Percentiles rank a stretch among this genome's conserved stretches.
Conservation (phyloP, 2,113 vertebrate species). For the Cygnus atratus region DNA sequence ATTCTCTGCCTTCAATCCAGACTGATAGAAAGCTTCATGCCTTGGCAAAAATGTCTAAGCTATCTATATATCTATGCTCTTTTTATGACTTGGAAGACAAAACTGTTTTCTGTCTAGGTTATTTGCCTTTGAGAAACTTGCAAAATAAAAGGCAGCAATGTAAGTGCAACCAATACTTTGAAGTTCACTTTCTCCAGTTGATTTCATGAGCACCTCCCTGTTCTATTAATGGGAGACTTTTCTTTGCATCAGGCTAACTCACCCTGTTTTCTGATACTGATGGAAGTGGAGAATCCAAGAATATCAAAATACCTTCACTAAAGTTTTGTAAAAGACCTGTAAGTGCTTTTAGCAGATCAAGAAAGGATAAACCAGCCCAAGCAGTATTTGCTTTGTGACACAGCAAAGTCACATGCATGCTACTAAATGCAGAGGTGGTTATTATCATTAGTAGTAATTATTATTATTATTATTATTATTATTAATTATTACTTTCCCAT, state of each 20-base stretch:
- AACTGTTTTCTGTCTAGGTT: not conserved
- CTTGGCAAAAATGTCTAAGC: not conserved
- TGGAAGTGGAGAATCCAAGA: not conserved
- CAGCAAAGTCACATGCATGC: no score
- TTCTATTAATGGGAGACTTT: not conserved
- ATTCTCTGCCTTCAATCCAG: not conserved
- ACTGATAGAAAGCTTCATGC: not conserved
- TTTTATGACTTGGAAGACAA: not conserved
- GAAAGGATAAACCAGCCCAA: not conserved
- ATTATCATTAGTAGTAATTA: no score
- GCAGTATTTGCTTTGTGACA: accelerated
- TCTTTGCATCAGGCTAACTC: accelerated
- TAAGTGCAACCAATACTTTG: not conserved
- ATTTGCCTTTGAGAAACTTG: not conserved
- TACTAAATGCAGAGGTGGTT: not conserved
- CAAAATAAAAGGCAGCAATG: not conserved
- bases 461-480: no score
- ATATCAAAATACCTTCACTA: not conserved
- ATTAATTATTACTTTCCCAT: no score
- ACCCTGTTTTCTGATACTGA: accelerated
- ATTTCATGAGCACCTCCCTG: not conserved
- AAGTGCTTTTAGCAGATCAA: not conserved
- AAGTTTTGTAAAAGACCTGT: not conserved
- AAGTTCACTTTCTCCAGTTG: not conserved
- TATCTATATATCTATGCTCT: not conserved